Base-by-base conservation (phyloP, 1,140 invertebrate genomes). In the Apis mellifera region DNA sequence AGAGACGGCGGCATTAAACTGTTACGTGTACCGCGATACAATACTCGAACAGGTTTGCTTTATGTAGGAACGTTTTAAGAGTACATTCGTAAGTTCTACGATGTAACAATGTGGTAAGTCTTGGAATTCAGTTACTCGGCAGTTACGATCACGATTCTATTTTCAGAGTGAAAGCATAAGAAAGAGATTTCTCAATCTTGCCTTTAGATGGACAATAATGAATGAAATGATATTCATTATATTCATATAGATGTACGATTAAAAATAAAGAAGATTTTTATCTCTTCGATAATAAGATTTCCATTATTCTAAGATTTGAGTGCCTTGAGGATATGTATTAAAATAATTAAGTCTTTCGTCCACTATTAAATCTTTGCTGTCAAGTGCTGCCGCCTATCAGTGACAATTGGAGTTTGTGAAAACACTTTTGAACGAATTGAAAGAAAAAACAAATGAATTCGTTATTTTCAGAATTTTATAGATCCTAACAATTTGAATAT, bases 231-330 rank as follows among this genome's bases (percentile, higher is more conserved):
- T 78, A 57, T 57, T 69, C 62, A 78, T 78, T 81, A 42, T 42
- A 42, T 42, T 42, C 32, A 5, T 7, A 42, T 42, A 72, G 65
- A 52, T 87, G 89, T 86, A 77, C 77, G 77, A 90, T 87, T 89
- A 85, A 90, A 90, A 91, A 87, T 87, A 90, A 89, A 8, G 65
- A 54, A 86, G 59, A 55, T 55, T 79, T 84, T 71, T 82, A 85
- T 42, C 7, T 42, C 32, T 42, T 42, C 7, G 32, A 42, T 42
- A 42, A 42, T 42, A 42, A 42, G 32, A 42, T 42, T 42, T 42
- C 32, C 7, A 42, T 42, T 42, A 21, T 59, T 8, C 1, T 66
- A 66, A 75, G 64, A 54, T 82, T 19, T 60, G n/a, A 15, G 1
- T 52, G 52, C 13, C 9, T 52, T 12, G n/a, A 13, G 1, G 13